A percentile compares a stretch with the other conserved stretches of the same genome.
Conservation (phyloP, 1,140 invertebrate species). For the Nasonia giraulti region DNA sequence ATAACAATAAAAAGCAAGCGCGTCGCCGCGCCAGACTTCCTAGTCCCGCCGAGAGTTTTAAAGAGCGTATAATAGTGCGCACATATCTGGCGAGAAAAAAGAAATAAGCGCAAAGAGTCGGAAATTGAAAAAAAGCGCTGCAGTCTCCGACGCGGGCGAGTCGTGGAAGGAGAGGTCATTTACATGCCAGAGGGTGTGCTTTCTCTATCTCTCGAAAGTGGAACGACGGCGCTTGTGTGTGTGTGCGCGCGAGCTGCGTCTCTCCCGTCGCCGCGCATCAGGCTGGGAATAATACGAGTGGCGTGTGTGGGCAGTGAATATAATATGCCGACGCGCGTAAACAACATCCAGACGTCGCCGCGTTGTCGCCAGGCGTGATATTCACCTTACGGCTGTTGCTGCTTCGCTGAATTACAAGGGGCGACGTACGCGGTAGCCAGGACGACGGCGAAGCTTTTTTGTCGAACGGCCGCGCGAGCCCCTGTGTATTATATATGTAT, state of each 20-base stretch:
- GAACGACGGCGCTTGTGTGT: background rate
- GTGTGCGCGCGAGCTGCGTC: too few relatives aligned
- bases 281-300: background rate
- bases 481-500: too few relatives aligned
- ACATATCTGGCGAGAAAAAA: background rate
- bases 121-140: background rate
- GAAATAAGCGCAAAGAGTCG: background rate
- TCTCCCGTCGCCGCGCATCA: too few relatives aligned
- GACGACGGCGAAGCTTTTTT: background rate
- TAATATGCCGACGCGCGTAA: conserved; percentile 12
- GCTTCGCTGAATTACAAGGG: background rate
- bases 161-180: conserved; percentile 47
- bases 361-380: background rate
- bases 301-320: background rate
- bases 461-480: background rate
- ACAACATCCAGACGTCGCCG: conserved; percentile 19
- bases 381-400: background rate
- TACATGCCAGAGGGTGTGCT: conserved; percentile 45
- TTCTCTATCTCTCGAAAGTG: background rate
- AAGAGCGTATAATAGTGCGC: background rate
- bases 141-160: background rate
- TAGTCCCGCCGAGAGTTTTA: background rate
- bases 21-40: background rate
- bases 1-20: conserved; percentile 16
- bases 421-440: background rate